These are phyloP conservation scores for Neelides sp. DNA, from an alignment of 1,140 invertebrate genomes.

Conservation along the genomic window DNA sequence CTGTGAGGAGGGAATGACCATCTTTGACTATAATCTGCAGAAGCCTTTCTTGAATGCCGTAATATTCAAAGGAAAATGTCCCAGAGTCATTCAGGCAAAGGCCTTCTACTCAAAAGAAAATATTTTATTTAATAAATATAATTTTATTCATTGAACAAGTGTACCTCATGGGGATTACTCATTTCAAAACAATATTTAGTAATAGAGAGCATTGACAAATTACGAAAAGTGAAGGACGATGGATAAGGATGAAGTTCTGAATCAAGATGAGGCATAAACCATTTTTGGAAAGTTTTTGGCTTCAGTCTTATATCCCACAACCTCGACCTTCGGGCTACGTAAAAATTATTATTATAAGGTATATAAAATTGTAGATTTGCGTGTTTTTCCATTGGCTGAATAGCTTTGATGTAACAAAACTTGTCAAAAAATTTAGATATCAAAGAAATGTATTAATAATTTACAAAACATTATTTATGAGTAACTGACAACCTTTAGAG, in stretches of 20 bases:
- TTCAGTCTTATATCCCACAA: conserved; percentile 37
- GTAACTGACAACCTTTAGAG: not conserved
- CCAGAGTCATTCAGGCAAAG: conserved; percentile 13
- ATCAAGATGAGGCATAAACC: conserved; percentile 24
- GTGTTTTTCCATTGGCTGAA: no score
- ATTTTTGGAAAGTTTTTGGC: conserved; percentile 40
- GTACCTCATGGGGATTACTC: not conserved
- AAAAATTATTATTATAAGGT: no score
- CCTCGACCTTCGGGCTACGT: no score
- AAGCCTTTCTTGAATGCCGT: conserved; percentile 29
- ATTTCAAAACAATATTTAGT: not conserved
- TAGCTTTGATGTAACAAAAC: no score
- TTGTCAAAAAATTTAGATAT: no score
- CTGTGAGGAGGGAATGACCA: conserved; percentile 17
- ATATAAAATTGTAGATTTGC: no score
- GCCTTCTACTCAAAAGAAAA: conserved; percentile 12
- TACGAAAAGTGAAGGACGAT: conserved; percentile 61
- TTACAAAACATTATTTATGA: conserved; percentile 23
- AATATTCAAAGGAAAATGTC: conserved; percentile 21
- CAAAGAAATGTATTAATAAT: conserved; percentile 26
- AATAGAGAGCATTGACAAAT: conserved; percentile 33
- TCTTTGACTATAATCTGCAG: conserved; percentile 18
- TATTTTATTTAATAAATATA: not conserved
- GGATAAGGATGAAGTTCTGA: conserved; percentile 62
- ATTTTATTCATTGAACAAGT: conserved; percentile 5